phyloP scores from a whole-genome alignment of 2,113 vertebrate genomes.

The Spermophilus dauricus region DNA sequence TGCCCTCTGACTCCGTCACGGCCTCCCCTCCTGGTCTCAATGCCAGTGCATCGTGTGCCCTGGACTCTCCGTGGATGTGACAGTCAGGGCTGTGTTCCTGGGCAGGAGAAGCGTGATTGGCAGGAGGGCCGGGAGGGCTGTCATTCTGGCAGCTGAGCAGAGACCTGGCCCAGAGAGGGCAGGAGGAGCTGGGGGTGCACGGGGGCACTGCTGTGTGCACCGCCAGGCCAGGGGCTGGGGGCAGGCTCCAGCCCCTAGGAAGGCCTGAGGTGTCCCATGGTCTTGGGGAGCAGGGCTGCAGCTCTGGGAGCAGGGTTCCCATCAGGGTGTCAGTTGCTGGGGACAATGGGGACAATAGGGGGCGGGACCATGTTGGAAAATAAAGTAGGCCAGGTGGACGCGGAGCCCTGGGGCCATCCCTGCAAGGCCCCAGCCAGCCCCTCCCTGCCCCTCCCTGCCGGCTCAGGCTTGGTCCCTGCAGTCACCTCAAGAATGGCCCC shows the following conservation, averaged over 20 bases:
- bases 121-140: not conserved
- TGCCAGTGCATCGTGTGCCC: rapidly evolving
- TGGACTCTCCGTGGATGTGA: rapidly evolving
- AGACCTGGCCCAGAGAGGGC: too few relatives aligned
- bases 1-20: too few relatives aligned
- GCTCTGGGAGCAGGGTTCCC: not conserved
- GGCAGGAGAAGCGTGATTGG: not conserved
- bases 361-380: not conserved
- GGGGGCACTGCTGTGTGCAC: too few relatives aligned
- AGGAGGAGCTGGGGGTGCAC: not conserved
- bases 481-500: not conserved
- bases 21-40: not conserved
- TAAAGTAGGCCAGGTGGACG: not conserved
- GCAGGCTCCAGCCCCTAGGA: not conserved
- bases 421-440: not conserved
- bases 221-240: too few relatives aligned
- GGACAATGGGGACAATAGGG: too few relatives aligned
- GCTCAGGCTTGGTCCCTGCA: not conserved
- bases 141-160: not conserved
- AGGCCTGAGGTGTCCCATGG: rapidly evolving
- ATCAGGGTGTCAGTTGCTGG: not conserved
- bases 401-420: too few relatives aligned
- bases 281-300: rapidly evolving
- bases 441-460: rapidly evolving
- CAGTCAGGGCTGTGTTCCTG: not conserved